Evolutionary conservation across 2,888 invertebrate species (phyloP).

Genomic region (Hecatera dysodea): DNA sequence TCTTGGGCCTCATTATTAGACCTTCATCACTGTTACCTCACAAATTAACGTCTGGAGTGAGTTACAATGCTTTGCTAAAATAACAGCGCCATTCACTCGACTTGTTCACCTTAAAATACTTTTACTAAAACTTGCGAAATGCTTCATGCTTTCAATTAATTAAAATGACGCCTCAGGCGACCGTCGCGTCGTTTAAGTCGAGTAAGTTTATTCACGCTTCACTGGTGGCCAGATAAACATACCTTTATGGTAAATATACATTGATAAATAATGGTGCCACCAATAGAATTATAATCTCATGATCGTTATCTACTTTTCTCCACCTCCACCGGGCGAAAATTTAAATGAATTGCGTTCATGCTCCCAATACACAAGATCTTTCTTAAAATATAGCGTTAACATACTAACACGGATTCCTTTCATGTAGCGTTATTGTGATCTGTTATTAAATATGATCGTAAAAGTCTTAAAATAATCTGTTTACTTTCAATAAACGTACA

Average conservation of each 20-base stretch:
- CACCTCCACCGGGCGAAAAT: slow-evolving; percentile 26
- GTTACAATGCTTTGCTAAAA: slow-evolving; percentile 55
- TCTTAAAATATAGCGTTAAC: slow-evolving; percentile 53
- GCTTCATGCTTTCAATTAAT: slow-evolving; percentile 48
- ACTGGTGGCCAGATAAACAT: background rate
- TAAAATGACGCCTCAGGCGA: slow-evolving; percentile 47
- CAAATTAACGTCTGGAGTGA: slow-evolving; percentile 58
- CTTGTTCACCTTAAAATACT: slow-evolving; percentile 61
- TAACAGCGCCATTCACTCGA: slow-evolving; percentile 46
- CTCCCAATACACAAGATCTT: slow-evolving; percentile 55
- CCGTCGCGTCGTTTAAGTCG: slow-evolving; percentile 23
- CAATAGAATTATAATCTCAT: slow-evolving; percentile 44
- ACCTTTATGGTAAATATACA: background rate
- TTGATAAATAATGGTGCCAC: slow-evolving; percentile 27
- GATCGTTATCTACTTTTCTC: slow-evolving; percentile 34
- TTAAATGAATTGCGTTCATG: slow-evolving; percentile 48
- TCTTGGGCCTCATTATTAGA: slow-evolving; percentile 57
- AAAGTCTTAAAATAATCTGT: slow-evolving; percentile 72
- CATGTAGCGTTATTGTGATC: slow-evolving; percentile 63
- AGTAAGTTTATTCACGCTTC: slow-evolving; percentile 18
- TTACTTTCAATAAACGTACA: slow-evolving; percentile 67
- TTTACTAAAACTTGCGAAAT: slow-evolving; percentile 46
- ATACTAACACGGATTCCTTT: slow-evolving; percentile 59
- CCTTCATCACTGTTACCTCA: slow-evolving; percentile 63
- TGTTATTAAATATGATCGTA: slow-evolving; percentile 63